Percentiles rank a stretch among this genome's conserved stretches.
Conservation (phyloP, 2,797 vertebrate genomes). For the Chromis chromis region DNA sequence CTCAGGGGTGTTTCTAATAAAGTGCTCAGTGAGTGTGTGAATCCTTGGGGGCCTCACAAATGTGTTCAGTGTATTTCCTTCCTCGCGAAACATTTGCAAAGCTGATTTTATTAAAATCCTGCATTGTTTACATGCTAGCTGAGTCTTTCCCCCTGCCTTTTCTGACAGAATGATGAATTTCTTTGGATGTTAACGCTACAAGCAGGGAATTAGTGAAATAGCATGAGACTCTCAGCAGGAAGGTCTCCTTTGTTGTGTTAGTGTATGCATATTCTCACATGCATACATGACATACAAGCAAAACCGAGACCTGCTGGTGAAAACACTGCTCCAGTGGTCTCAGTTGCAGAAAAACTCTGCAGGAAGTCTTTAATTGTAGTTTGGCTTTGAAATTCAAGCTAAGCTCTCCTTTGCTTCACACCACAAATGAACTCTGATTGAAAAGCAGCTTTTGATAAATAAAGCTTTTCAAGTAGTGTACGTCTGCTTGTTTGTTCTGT, state of each 20-base stretch:
- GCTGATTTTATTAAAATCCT: not conserved
- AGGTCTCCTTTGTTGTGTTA: not conserved
- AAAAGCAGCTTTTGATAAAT: not conserved
- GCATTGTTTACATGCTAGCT: too few relatives aligned
- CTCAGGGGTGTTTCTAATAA: not conserved
- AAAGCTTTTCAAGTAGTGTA: not conserved
- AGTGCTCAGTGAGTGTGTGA: not conserved
- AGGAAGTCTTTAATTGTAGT: conserved; percentile 1
- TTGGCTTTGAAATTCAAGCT: not conserved
- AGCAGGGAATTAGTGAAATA: not conserved
- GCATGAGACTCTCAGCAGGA: not conserved
- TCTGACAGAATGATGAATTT: too few relatives aligned
- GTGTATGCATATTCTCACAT: not conserved
- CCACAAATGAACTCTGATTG: not conserved
- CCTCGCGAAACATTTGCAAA: not conserved
- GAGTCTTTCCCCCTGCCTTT: too few relatives aligned
- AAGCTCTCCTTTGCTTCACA: not conserved
- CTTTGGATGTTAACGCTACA: too few relatives aligned
- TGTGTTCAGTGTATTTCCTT: not conserved
- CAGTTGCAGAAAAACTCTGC: not conserved
- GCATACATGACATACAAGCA: not conserved
- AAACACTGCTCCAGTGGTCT: too few relatives aligned
- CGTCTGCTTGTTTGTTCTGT: not conserved
- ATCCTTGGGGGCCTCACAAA: not conserved
- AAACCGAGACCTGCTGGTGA: not conserved